Conservation (phyloP, 1,140 invertebrate genomes). For the Episyrphus balteatus region DNA sequence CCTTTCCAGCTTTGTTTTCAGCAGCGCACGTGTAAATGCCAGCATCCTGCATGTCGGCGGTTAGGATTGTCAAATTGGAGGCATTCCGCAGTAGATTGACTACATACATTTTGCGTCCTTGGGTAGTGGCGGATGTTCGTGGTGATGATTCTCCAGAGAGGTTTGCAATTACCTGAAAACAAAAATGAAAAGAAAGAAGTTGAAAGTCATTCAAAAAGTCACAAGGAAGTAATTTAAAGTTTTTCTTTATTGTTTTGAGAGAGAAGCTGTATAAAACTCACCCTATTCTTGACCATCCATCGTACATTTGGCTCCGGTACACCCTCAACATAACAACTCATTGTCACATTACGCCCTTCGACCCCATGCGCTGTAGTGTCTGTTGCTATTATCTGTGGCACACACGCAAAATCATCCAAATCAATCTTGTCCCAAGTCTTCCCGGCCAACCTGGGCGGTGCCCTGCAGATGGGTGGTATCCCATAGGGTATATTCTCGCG, state of each 20-base stretch:
- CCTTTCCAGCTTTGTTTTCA: conserved; percentile 64
- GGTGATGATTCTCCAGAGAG: conserved; percentile 15
- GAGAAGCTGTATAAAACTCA: conserved; percentile 5
- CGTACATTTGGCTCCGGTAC: conserved; percentile 53
- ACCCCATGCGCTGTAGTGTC: conserved; percentile 44
- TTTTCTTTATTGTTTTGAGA: neutral
- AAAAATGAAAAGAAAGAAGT: neutral
- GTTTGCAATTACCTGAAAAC: conserved; percentile 20
- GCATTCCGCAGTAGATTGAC: conserved; percentile 40
- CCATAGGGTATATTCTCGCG: conserved; percentile 61
- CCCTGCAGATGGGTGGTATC: conserved; percentile 53
- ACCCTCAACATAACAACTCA: conserved; percentile 58
- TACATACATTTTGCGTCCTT: conserved; percentile 40
- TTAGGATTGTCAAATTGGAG: conserved; percentile 59
- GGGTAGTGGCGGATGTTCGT: conserved; percentile 27
- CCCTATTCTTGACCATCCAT: conserved; percentile 39
- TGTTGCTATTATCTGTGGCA: conserved; percentile 49
- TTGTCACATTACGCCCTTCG: conserved; percentile 60
- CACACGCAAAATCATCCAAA: conserved; percentile 69
- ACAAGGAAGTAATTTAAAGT: neutral
- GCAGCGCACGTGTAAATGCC: conserved; percentile 62
- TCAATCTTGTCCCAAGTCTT: conserved; percentile 62
- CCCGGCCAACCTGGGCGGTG: conserved; percentile 47
- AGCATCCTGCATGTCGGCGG: conserved; percentile 55
- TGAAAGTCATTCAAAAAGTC: neutral